Conservation (phyloP, 2,888 invertebrate species). For the Brenthis ino region DNA sequence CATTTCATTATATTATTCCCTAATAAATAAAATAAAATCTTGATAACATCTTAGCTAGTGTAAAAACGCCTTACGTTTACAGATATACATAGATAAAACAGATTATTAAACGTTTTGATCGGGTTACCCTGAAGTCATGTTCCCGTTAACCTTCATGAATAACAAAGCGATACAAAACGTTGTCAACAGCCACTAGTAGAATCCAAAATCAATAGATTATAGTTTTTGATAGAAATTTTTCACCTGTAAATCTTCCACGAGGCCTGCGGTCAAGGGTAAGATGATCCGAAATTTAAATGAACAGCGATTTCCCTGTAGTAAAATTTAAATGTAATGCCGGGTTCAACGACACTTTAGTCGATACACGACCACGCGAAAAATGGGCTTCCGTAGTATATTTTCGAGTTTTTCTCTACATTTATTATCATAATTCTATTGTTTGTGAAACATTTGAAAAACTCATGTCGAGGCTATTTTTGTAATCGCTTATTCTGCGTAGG, state of each 20-base stretch:
- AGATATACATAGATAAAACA: slow-evolving; percentile 7
- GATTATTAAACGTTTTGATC: slow-evolving; percentile 22
- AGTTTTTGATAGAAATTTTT: slow-evolving; percentile 21
- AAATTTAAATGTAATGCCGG: slow-evolving; percentile 39
- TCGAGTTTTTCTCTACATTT: slow-evolving; percentile 5
- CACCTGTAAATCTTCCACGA: slow-evolving; percentile 42
- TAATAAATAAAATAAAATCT: too few species aligned
- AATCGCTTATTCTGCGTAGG: neutral
- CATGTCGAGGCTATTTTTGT: slow-evolving; percentile 7
- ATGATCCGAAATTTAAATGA: slow-evolving; percentile 56
- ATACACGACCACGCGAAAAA: slow-evolving; percentile 40
- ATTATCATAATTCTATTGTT: slow-evolving; percentile 13
- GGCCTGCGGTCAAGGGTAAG: slow-evolving; percentile 56
- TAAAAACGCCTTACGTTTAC: slow-evolving; percentile 1
- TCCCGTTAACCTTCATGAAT: slow-evolving; percentile 36
- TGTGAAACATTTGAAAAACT: slow-evolving; percentile 7
- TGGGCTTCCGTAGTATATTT: slow-evolving; percentile 17
- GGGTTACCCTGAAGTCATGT: slow-evolving; percentile 27
- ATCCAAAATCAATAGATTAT: slow-evolving; percentile 8
- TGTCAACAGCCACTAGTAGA: slow-evolving; percentile 15
- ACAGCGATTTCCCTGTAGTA: slow-evolving; percentile 47
- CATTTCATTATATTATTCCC: too few species aligned
- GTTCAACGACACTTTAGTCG: slow-evolving; percentile 50
- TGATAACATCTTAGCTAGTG: neutral
- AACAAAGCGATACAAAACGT: slow-evolving; percentile 17